phyloP scores from a whole-genome alignment of 1,140 invertebrate species.

The Spodoptera frugiperda region DNA sequence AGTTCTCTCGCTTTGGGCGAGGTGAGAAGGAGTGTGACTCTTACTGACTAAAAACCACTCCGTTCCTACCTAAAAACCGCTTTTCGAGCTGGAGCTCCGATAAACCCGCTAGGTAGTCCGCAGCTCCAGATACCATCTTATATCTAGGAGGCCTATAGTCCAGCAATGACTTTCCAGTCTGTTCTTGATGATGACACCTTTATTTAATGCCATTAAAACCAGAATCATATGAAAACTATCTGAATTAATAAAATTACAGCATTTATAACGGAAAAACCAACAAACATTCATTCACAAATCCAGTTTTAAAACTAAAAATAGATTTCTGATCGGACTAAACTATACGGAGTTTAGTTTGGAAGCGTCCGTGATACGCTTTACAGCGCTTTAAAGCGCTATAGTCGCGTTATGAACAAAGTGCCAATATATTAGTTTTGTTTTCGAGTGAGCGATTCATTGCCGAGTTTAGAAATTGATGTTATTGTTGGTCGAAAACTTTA shows the following conservation, averaged over 20 bases:
- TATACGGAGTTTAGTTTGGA: conserved; percentile 40
- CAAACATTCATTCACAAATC: conserved; percentile 50
- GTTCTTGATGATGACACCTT: no score
- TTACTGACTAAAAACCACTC: no score
- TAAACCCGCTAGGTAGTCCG: no score
- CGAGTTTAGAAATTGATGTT: conserved; percentile 1
- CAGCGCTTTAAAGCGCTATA: conserved; percentile 13
- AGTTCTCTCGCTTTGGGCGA: no score
- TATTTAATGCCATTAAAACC: neutral
- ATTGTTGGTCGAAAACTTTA: neutral
- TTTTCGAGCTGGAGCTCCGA: no score
- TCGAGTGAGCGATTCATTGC: conserved; percentile 25
- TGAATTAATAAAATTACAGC: neutral
- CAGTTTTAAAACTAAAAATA: conserved; percentile 48
- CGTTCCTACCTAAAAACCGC: no score
- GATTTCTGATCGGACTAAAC: conserved; percentile 26
- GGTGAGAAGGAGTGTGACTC: no score
- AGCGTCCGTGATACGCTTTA: conserved; percentile 42
- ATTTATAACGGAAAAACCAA: conserved; percentile 31
- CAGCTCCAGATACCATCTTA: no score
- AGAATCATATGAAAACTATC: conserved; percentile 1
- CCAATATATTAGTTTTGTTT: conserved; percentile 32
- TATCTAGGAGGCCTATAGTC: no score
- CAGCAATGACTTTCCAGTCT: no score
- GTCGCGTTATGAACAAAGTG: conserved; percentile 29